Evolutionary conservation across 2,113 vertebrate species (phyloP), one percentile per base, ranked within the genome.

Genomic region (Bostrychus sinensis): DNA sequence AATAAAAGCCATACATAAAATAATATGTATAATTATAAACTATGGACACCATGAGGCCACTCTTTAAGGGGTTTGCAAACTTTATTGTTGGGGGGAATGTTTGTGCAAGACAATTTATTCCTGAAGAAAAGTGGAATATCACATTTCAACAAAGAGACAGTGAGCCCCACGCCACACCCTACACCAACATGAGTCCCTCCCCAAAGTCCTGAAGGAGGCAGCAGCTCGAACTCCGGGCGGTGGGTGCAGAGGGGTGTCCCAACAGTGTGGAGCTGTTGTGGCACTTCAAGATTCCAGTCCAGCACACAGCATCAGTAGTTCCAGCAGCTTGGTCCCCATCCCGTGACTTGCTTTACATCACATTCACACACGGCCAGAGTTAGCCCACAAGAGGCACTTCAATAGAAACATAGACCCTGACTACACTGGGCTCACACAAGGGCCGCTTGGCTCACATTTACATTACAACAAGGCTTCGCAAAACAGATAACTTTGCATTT

Each of bases 11-110:
- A n/a, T n/a, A n/a, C n/a, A n/a, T n/a, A n/a, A n/a, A n/a, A n/a
- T n/a, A n/a, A n/a, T n/a, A n/a, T n/a, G n/a, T n/a, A n/a, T n/a
- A n/a, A n/a, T n/a, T n/a, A n/a, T n/a, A n/a, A n/a, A n/a, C n/a
- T n/a, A n/a, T n/a, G n/a, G n/a, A n/a, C n/a, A n/a, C n/a, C n/a
- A n/a, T n/a, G n/a, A n/a, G n/a, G n/a, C n/a, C n/a, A n/a, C n/a
- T n/a, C n/a, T n/a, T n/a, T n/a, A n/a, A n/a, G n/a, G n/a, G n/a
- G n/a, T n/a, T n/a, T n/a, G n/a, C n/a, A n/a, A n/a, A 89, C 85
- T 93, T 93, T 92, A 93, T 91, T 93, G 91, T 91, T 91, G 83
- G 75, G 88, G 83, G 89, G 90, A 91, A 91, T 91, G 90, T 91
- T 91, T 91, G 90, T 92, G 90, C 89, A 91, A 92, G 88, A 91